These are phyloP conservation scores for Pampusana beccarii DNA, from an alignment of 2,113 vertebrate genomes.

Conservation along the genomic window DNA sequence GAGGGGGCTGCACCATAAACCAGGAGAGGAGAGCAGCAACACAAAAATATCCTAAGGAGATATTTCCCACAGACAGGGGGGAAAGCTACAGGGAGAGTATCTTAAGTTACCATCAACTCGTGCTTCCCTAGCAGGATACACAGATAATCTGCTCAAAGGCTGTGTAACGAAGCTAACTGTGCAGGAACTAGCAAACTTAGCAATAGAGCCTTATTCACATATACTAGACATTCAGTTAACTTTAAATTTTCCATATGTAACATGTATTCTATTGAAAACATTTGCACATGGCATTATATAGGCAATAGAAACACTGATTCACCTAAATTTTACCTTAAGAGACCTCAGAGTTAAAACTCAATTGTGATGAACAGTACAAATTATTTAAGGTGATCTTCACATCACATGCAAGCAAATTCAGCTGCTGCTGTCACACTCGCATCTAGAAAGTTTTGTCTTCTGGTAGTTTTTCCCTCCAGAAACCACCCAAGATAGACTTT, in stretches of 20 bases:
- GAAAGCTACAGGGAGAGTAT: neutral
- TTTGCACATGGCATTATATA: neutral
- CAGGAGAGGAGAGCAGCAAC: neutral
- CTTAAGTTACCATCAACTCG: neutral
- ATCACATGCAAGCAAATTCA: neutral
- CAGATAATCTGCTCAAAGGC: neutral
- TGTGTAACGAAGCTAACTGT: neutral
- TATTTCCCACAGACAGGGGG: neutral
- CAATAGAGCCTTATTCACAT: neutral
- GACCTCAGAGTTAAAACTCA: neutral
- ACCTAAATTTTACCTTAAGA: neutral
- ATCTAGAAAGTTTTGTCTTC: neutral
- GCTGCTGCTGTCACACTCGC: neutral
- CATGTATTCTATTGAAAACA: neutral
- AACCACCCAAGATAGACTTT: neutral
- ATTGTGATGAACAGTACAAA: neutral
- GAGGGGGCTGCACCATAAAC: neutral
- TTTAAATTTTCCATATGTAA: neutral
- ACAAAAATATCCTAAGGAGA: neutral
- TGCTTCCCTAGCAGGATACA: neutral
- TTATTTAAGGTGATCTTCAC: neutral
- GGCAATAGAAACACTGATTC: neutral
- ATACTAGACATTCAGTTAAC: neutral
- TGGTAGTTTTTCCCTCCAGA: neutral
- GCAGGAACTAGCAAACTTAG: neutral